Conservation (phyloP, 1,140 invertebrate genomes). For the Listronotus bonariensis region DNA sequence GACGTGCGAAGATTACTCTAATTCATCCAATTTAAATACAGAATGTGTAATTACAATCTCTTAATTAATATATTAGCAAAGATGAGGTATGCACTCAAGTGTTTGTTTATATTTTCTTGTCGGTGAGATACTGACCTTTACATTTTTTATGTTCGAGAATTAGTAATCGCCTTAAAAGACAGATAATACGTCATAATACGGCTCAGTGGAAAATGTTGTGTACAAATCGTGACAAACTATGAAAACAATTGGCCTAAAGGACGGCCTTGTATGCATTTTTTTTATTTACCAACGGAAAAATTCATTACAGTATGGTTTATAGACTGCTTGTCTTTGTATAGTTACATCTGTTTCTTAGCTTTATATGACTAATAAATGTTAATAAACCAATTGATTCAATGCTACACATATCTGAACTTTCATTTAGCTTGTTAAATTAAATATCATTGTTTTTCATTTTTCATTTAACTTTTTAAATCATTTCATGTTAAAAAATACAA, state of each 20-base stretch:
- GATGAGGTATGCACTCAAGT: constrained; percentile 2
- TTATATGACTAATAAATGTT: constrained; percentile 7
- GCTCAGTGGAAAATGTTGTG: constrained; percentile 4
- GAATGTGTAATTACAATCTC: constrained; percentile 8
- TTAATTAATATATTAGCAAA: constrained; percentile 11
- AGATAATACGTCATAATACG: background rate
- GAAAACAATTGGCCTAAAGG: constrained; percentile 9
- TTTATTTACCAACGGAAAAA: background rate
- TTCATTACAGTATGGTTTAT: constrained; percentile 3
- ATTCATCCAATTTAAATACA: constrained; percentile 10
- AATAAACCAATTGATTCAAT: no score
- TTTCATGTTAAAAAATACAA: no score
- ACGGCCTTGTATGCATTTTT: constrained; percentile 1
- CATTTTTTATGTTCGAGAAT: constrained; percentile 8
- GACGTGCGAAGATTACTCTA: constrained; percentile 8
- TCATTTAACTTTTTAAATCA: no score
- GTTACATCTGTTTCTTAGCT: background rate
- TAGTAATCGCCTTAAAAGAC: background rate
- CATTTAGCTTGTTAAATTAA: no score
- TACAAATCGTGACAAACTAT: constrained; percentile 3
- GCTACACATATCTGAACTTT: no score
- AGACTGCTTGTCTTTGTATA: constrained; percentile 2
- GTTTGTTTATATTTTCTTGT: constrained; percentile 8
- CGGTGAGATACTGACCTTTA: constrained; percentile 8
- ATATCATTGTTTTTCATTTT: no score